Percentiles rank a stretch among this genome's conserved stretches.
phyloP scores from a whole-genome alignment of 2,888 invertebrate species.

The Eupithecia subfuscata region DNA sequence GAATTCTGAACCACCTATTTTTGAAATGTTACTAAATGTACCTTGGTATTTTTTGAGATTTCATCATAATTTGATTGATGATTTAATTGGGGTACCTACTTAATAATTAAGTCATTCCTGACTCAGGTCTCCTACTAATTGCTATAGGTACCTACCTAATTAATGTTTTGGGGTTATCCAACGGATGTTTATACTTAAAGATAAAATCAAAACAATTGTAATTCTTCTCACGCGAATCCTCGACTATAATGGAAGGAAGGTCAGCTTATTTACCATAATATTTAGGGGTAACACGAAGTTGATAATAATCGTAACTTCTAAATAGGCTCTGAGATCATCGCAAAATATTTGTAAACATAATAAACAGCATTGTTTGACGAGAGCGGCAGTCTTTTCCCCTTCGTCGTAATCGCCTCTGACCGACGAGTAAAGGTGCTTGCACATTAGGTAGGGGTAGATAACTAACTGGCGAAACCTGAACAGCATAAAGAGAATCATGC shows the following conservation, averaged over 20 bases:
- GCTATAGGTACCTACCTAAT: background rate
- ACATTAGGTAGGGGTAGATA: slow-evolving; percentile 9
- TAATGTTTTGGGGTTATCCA: background rate
- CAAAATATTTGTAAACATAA: slow-evolving; percentile 29
- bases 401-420: slow-evolving; percentile 19
- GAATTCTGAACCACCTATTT: background rate
- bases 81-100: background rate
- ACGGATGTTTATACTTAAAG: background rate
- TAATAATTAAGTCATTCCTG: background rate
- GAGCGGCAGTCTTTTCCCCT: slow-evolving; percentile 20
- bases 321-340: slow-evolving; percentile 25
- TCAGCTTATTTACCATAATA: slow-evolving; percentile 28
- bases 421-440: slow-evolving; percentile 21
- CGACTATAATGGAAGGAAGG: slow-evolving; percentile 26
- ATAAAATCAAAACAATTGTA: slow-evolving; percentile 16
- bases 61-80: background rate
- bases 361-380: slow-evolving; percentile 22
- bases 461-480: background rate
- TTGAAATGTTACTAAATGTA: background rate
- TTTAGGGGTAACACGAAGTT: slow-evolving; percentile 27
- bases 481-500: background rate
- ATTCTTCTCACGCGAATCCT: slow-evolving; percentile 30
- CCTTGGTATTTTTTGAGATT: background rate
- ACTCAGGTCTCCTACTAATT: background rate
- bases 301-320: slow-evolving; percentile 11